These are phyloP conservation scores for Morinoia aosen DNA, from an alignment of 2,888 invertebrate species.

Conservation along the genomic window DNA sequence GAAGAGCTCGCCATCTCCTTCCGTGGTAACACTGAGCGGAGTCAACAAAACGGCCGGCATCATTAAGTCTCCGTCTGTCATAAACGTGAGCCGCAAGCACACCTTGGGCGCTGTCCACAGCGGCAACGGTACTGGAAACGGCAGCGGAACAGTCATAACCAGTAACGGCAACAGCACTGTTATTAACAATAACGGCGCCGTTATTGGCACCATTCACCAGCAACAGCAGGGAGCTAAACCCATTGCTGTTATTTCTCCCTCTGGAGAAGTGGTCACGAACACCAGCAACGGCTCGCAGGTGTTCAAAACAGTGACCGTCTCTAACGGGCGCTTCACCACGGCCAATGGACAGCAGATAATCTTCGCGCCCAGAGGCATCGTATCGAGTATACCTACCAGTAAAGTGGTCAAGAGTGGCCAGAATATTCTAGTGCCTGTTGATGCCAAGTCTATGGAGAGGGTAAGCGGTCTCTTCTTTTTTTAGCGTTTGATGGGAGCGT, in stretches of 20 bases:
- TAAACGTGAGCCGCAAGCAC: constrained; percentile 39
- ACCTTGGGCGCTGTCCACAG: background rate
- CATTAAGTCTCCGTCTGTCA: constrained; percentile 32
- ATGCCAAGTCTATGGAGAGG: constrained; percentile 31
- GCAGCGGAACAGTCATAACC: background rate
- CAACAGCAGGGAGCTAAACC: background rate
- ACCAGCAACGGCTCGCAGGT: background rate
- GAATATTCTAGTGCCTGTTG: constrained; percentile 13
- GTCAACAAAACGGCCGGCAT: constrained; percentile 51
- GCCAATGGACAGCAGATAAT: constrained; percentile 22
- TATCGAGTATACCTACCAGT: background rate
- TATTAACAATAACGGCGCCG: background rate
- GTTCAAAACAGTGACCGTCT: background rate
- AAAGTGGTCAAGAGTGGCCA: constrained; percentile 21
- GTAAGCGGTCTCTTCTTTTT: background rate
- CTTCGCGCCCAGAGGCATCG: background rate
- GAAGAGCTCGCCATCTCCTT: constrained; percentile 38
- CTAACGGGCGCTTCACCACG: constrained; percentile 38
- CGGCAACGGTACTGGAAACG: background rate
- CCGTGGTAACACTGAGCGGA: constrained; percentile 44
- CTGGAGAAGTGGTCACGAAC: constrained; percentile 16
- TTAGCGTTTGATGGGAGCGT: no score
- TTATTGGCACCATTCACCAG: constrained; percentile 12
- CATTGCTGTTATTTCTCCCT: constrained; percentile 22
- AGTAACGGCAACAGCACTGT: background rate